Conservation (phyloP, 2,797 vertebrate species). For the Amniataba percoides region DNA sequence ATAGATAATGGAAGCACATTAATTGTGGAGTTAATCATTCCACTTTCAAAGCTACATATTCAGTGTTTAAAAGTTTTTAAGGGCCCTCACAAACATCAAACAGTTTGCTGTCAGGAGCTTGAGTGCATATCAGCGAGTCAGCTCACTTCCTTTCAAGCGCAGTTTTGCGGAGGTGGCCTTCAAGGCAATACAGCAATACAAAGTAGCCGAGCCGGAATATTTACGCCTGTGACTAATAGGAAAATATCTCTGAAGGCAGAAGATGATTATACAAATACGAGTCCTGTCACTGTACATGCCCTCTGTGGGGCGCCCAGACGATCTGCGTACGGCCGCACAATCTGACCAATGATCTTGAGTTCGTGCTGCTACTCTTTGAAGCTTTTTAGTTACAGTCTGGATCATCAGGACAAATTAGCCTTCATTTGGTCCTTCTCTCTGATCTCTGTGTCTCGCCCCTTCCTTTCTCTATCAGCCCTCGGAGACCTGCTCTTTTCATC, state of each 20-base stretch:
- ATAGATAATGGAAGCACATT: neutral
- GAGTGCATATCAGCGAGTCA: slow-evolving; percentile 17
- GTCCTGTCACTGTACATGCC: slow-evolving; percentile 12
- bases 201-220: slow-evolving; percentile 29
- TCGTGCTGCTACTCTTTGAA: slow-evolving; percentile 67
- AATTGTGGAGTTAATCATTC: slow-evolving; percentile 12
- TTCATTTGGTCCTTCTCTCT: slow-evolving; percentile 71
- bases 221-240: slow-evolving; percentile 35
- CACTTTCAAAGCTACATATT: neutral
- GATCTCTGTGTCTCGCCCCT: slow-evolving; percentile 61
- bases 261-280: slow-evolving; percentile 13
- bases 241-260: slow-evolving; percentile 46
- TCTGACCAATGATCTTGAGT: slow-evolving; percentile 57
- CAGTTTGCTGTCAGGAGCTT: slow-evolving; percentile 32
- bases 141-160: slow-evolving; percentile 39
- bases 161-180: slow-evolving; percentile 36
- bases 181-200: slow-evolving; percentile 33
- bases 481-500: slow-evolving; percentile 80
- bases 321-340: slow-evolving; percentile 37
- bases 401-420: slow-evolving; percentile 70
- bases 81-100: slow-evolving; percentile 22
- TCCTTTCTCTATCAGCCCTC: slow-evolving; percentile 54
- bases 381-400: slow-evolving; percentile 53
- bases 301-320: slow-evolving; percentile 6
- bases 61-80: slow-evolving; percentile 15